phyloP scores from a whole-genome alignment of 2,113 vertebrate species.

The Sinocyclocheilus maitianheensis region DNA sequence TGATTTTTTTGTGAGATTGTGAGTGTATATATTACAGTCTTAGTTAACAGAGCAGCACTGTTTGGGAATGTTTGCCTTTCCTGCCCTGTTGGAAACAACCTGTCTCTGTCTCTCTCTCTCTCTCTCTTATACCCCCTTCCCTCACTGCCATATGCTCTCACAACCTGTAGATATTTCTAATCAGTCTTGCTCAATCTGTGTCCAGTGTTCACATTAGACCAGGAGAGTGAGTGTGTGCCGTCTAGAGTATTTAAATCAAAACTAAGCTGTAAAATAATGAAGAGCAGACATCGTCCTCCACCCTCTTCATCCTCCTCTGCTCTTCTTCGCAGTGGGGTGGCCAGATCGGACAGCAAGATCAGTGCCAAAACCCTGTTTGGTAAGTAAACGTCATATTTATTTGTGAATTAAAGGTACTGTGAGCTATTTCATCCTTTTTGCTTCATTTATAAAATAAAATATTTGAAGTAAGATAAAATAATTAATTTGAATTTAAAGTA shows the following conservation, averaged over 20 bases:
- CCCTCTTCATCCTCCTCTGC: slow-evolving; percentile 64
- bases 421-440: not conserved
- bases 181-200: slow-evolving; percentile 55
- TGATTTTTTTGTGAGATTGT: slow-evolving; percentile 54
- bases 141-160: slow-evolving; percentile 61
- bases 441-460: not conserved
- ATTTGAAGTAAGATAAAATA: not conserved
- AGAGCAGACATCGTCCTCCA: slow-evolving; percentile 65
- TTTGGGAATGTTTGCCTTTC: slow-evolving; percentile 77
- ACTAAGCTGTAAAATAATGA: slow-evolving; percentile 62
- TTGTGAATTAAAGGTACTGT: not conserved
- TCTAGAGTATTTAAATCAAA: not conserved
- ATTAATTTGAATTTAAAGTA: no score
- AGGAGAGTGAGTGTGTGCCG: slow-evolving; percentile 22
- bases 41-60: slow-evolving; percentile 75
- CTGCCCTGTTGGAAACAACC: slow-evolving; percentile 38
- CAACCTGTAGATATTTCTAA: slow-evolving; percentile 69
- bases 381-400: slow-evolving; percentile 59
- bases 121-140: slow-evolving; percentile 40
- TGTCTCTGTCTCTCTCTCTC: slow-evolving; percentile 28
- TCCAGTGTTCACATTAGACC: not conserved
- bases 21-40: slow-evolving; percentile 70
- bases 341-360: slow-evolving; percentile 79
- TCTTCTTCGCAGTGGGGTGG: slow-evolving; percentile 76
- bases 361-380: slow-evolving; percentile 81